Conservation (phyloP, 92 coral and sea anemone genomes). For the Nematostella vectensis region DNA sequence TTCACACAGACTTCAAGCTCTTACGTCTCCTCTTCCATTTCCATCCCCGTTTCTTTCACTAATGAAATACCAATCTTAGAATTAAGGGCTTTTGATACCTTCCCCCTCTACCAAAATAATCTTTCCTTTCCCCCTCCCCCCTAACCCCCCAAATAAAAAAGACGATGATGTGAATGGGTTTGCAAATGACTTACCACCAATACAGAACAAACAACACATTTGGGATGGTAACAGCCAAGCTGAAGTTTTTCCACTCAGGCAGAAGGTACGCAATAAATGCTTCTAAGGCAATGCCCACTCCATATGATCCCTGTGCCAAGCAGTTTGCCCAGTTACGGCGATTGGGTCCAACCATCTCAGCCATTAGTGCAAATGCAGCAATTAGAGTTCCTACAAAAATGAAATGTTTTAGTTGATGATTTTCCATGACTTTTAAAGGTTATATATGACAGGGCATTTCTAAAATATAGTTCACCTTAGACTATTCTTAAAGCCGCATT, state of each 20-base stretch:
- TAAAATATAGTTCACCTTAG: too few relatives aligned
- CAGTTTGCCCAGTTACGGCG: slow-evolving; percentile 87
- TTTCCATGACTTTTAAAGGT: not conserved
- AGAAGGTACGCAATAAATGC: slow-evolving; percentile 73
- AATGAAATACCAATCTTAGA: too few relatives aligned
- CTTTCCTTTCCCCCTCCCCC: too few relatives aligned
- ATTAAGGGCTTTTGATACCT: too few relatives aligned
- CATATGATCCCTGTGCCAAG: slow-evolving; percentile 72
- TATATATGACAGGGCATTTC: too few relatives aligned
- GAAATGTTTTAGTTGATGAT: not conserved
- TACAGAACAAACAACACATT: slow-evolving; percentile 67
- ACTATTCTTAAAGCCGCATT: too few relatives aligned
- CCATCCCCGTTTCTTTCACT: too few relatives aligned
- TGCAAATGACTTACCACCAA: slow-evolving; percentile 94
- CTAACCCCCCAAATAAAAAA: too few relatives aligned
- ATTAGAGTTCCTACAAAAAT: slow-evolving; percentile 59
- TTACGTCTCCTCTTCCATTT: too few relatives aligned
- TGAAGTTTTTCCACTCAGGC: slow-evolving; percentile 77
- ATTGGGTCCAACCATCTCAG: slow-evolving; percentile 85
- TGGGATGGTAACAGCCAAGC: slow-evolving; percentile 64
- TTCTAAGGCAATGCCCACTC: slow-evolving; percentile 86
- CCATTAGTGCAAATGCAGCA: slow-evolving; percentile 86
- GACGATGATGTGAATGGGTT: too few relatives aligned
- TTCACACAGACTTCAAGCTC: too few relatives aligned
- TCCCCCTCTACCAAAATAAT: too few relatives aligned